phyloP scores from a whole-genome alignment of 2,888 invertebrate genomes.

The Euproctis similis region DNA sequence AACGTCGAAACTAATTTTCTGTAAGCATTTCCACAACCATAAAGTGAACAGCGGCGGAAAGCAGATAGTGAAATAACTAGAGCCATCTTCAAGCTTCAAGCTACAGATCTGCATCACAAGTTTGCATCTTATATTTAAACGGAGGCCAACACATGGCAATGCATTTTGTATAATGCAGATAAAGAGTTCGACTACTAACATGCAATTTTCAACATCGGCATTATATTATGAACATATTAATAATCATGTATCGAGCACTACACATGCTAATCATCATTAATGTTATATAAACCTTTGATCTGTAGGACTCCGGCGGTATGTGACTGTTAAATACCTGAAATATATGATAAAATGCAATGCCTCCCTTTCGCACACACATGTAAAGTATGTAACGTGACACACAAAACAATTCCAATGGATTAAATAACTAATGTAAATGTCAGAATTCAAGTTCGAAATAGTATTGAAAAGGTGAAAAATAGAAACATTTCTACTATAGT shows the following conservation, averaged over 20 bases:
- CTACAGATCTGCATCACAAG: conserved; percentile 17
- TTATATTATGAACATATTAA: conserved; percentile 31
- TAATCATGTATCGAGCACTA: conserved; percentile 40
- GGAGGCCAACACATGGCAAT: conserved; percentile 24
- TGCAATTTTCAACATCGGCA: conserved; percentile 45
- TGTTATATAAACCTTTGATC: conserved; percentile 89
- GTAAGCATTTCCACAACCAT: conserved; percentile 48
- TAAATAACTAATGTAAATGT: too few species aligned
- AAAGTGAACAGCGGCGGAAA: conserved; percentile 23
- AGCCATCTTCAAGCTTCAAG: conserved; percentile 20
- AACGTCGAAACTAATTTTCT: conserved; percentile 14
- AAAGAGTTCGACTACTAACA: conserved; percentile 42
- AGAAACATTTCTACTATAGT: too few species aligned
- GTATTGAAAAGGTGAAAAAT: too few species aligned
- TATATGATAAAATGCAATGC: conserved; percentile 72
- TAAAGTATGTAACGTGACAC: conserved; percentile 20
- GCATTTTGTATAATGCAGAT: conserved; percentile 33
- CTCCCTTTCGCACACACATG: conserved; percentile 40
- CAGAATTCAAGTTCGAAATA: too few species aligned
- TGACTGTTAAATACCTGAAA: conserved; percentile 96
- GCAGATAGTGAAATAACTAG: conserved; percentile 36
- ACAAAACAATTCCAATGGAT: conserved; percentile 23
- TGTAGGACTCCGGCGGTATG: conserved; percentile 93
- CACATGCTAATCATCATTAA: conserved; percentile 70
- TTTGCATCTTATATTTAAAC: conserved; percentile 13